Percentiles rank a stretch among this genome's conserved stretches.
Conservation (phyloP, 2,113 vertebrate genomes). For the Melierax canorus region DNA sequence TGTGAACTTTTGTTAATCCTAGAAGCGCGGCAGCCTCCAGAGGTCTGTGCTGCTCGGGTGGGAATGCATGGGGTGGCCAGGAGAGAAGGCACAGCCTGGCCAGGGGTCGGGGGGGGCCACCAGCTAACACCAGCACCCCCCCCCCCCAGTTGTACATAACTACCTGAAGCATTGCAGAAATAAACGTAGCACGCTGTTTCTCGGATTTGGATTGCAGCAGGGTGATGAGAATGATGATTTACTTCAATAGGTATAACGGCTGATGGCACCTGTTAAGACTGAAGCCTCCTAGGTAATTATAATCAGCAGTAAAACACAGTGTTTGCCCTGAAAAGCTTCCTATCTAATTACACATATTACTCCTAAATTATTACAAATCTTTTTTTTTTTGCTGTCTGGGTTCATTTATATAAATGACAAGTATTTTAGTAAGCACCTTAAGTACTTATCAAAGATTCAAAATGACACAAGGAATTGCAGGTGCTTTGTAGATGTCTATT, state of each 20-base stretch:
- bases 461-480: not conserved
- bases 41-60: not conserved
- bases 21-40: rapidly evolving
- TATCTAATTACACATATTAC: not conserved
- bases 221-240: not conserved
- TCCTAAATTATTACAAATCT: not conserved
- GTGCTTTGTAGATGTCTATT: not conserved
- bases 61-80: rapidly evolving
- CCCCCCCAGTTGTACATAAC: not conserved
- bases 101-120: no score
- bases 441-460: not conserved
- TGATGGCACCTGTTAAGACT: not conserved
- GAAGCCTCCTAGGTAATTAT: not conserved
- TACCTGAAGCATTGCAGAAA: not conserved
- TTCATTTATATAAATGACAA: not conserved
- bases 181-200: not conserved
- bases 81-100: not conserved
- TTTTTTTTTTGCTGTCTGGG: not conserved
- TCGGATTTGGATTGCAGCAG: not conserved
- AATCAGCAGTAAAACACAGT: not conserved
- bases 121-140: rapidly evolving
- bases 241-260: not conserved
- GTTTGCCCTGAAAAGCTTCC: not conserved
- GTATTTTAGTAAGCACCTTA: not conserved
- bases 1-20: not conserved